Base-by-base conservation (phyloP, 2,888 invertebrate species). In the Cantharis flavilabris region DNA sequence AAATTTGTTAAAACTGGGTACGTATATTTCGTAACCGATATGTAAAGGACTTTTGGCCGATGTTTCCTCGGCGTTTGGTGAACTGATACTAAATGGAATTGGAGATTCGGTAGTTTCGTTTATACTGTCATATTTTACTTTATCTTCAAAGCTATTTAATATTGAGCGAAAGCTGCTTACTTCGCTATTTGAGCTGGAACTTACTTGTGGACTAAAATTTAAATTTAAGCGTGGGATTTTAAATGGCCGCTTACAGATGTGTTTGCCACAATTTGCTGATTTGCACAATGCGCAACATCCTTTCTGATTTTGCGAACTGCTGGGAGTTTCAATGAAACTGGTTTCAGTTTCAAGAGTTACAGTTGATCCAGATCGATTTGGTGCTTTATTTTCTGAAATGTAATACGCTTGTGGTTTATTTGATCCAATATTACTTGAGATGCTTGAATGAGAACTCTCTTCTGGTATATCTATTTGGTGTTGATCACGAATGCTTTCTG, bases 51-150 rank as follows among this genome's bases (percentile, higher is more conserved):
- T 80, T 79, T 23, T 20, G 11, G 63, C 14, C 2, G 72, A 64
- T n/a, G 16, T 14, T 14, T 26, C 4, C 7, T 62, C 11, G 20
- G 16, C 11, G 9, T 9, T 73, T 9, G 65, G 13, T 49, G 49
- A 49, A 49, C 7, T 63, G 5, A 4, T 16, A n/a, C 33, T 49
- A 30, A 14, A 33, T 28, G 30, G 0, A 63, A 1, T 49, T 16
- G 30, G 62, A 10, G 26, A n/a, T 23, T 13, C 13, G 3, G 72
- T 69, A 73, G 72, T 77, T 80, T 73, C 80, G 49, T 67, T 75
- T 73, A 76, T 70, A 69, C 33, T 75, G 71, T 75, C 79, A 69
- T 73, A 76, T 67, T 76, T 72, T 18, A 79, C 18, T 49, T 71
- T 71, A 62, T 73, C 30, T 69, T 23, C 9, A 69, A 73, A 73